These are phyloP conservation scores for Gastrophysa polygoni DNA, from an alignment of 2,888 invertebrate species.

Conservation along the genomic window DNA sequence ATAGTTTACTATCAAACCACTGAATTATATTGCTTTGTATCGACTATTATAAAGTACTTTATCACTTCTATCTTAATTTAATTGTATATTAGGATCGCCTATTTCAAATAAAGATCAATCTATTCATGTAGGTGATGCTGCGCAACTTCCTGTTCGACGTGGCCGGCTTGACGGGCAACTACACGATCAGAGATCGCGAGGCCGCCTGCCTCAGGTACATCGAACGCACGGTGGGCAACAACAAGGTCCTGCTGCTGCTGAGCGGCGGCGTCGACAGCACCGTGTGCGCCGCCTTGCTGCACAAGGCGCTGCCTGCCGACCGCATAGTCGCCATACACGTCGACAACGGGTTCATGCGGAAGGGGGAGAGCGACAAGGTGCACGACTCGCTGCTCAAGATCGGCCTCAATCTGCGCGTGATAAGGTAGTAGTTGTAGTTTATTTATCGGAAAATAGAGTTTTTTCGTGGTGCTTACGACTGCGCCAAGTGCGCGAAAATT, in stretches of 20 bases:
- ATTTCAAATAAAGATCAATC: too few relatives aligned
- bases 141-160: conserved; percentile 94
- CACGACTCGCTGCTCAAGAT: conserved; percentile 47
- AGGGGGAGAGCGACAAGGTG: conserved; percentile 79
- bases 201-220: conserved; percentile 92
- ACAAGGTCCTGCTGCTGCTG: conserved; percentile 87
- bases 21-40: too few relatives aligned
- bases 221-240: conserved; percentile 83
- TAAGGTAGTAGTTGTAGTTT: background rate
- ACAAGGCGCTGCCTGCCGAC: conserved; percentile 85
- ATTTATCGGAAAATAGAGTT: too few relatives aligned
- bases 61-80: too few relatives aligned
- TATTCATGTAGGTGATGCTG: conserved; percentile 84
- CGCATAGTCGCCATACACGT: conserved; percentile 97
- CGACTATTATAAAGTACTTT: too few relatives aligned
- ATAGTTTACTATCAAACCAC: too few relatives aligned
- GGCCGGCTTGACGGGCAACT: conserved; percentile 83
- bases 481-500: too few relatives aligned
- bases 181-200: conserved; percentile 87
- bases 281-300: conserved; percentile 96
- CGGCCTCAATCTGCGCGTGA: conserved; percentile 62
- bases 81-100: too few relatives aligned
- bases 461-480: too few relatives aligned
- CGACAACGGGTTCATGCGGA: conserved; percentile 99
- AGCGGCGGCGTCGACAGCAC: conserved; percentile 99